Conservation (phyloP, 2,797 vertebrate genomes). For the Gambusia yucatana region DNA sequence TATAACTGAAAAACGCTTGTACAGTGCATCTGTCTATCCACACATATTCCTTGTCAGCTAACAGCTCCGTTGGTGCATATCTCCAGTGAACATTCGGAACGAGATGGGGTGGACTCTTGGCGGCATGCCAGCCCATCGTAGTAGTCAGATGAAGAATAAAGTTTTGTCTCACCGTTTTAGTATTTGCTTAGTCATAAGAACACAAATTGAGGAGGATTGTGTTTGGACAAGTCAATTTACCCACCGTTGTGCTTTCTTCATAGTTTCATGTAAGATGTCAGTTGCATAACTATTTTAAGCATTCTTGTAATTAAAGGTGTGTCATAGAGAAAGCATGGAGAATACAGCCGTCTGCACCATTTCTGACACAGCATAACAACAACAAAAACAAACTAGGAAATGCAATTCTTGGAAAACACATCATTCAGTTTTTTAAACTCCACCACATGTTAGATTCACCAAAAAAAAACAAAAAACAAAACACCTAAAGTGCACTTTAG, state of each 20-base stretch:
- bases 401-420: not conserved
- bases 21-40: not conserved
- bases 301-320: conserved; percentile 39
- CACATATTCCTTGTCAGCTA: not conserved
- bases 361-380: conserved; percentile 10
- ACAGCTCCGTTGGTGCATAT: not conserved
- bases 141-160: not conserved
- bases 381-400: not conserved
- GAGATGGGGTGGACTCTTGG: not conserved
- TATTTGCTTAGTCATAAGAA: not conserved
- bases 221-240: conserved; percentile 41
- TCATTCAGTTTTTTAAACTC: not conserved
- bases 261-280: conserved; percentile 28
- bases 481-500: not conserved
- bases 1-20: not conserved
- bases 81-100: not conserved
- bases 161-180: conserved; percentile 1
- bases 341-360: not conserved
- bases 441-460: not conserved
- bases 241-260: conserved; percentile 11
- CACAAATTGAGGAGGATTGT: conserved; percentile 30
- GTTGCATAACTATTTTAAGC: conserved; percentile 38
- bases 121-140: not conserved
- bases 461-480: not conserved
- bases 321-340: conserved; percentile 7